phyloP scores from a whole-genome alignment of 2,797 vertebrate genomes.

The Choloepus didactylus region DNA sequence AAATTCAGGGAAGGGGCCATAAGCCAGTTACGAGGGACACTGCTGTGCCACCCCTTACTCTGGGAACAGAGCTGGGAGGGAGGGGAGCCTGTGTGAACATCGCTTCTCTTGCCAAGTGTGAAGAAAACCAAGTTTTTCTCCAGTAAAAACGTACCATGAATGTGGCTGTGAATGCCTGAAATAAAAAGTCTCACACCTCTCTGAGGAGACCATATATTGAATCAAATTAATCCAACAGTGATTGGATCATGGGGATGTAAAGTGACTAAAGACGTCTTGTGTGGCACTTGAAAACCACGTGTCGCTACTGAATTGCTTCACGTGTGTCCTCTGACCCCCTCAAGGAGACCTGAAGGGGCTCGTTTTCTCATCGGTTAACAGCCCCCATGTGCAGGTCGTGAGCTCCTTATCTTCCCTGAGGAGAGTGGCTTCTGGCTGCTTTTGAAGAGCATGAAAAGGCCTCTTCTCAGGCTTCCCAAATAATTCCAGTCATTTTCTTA shows the following conservation, averaged over 20 bases:
- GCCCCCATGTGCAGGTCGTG: neutral
- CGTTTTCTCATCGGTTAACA: neutral
- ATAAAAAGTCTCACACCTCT: neutral
- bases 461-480: neutral
- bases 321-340: neutral
- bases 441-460: slow-evolving; percentile 51
- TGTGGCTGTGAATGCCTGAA: neutral
- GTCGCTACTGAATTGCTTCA: neutral
- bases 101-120: neutral
- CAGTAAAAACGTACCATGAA: neutral
- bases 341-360: neutral
- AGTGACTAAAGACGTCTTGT: neutral
- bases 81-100: neutral
- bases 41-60: neutral
- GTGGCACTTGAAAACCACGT: neutral
- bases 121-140: slow-evolving; percentile 14
- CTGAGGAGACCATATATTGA: neutral
- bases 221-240: neutral
- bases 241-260: neutral
- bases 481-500: slow-evolving; percentile 28
- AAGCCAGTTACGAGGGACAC: neutral
- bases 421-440: neutral
- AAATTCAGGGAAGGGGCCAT: neutral
- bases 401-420: neutral
- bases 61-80: neutral